These are phyloP conservation scores for Gari tellinella DNA, from an alignment of 2,888 invertebrate genomes.

Conservation along the genomic window DNA sequence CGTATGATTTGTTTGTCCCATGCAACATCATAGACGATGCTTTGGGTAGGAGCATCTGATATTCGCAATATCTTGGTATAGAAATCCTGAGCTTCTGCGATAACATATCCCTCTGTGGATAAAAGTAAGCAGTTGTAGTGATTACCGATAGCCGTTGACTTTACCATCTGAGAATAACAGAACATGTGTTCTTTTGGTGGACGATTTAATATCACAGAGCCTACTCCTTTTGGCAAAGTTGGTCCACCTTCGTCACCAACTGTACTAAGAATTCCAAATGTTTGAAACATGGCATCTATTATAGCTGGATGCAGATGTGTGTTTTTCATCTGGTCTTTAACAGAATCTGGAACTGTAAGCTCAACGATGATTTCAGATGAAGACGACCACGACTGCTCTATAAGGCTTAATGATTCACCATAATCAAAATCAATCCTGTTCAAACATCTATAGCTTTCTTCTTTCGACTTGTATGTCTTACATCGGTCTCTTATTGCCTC, in stretches of 20 bases:
- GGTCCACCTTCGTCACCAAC: neutral
- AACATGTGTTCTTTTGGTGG: conserved; percentile 52
- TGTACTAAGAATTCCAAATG: conserved; percentile 38
- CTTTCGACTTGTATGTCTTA: neutral
- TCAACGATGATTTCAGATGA: conserved; percentile 49
- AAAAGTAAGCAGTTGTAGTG: conserved; percentile 58
- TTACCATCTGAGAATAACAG: too few species aligned
- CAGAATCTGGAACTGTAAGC: conserved; percentile 34
- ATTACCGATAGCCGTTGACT: conserved; percentile 39
- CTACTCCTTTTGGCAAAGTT: conserved; percentile 50
- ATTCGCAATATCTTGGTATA: conserved; percentile 15
- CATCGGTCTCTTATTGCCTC: conserved; percentile 18
- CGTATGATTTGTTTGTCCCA: too few species aligned
- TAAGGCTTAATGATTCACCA: too few species aligned
- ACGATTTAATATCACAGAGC: conserved; percentile 35
- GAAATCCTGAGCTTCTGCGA: conserved; percentile 57
- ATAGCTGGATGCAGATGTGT: conserved; percentile 62
- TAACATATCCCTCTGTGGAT: too few species aligned
- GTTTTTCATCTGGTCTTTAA: conserved; percentile 35
- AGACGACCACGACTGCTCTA: too few species aligned
- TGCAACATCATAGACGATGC: too few species aligned
- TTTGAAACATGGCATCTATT: too few species aligned
- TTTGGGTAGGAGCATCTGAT: too few species aligned
- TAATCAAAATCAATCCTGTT: conserved; percentile 31
- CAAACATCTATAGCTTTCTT: conserved; percentile 22